These are phyloP conservation scores for Rhamnusium bicolor DNA, from an alignment of 2,888 invertebrate genomes.

Conservation along the genomic window DNA sequence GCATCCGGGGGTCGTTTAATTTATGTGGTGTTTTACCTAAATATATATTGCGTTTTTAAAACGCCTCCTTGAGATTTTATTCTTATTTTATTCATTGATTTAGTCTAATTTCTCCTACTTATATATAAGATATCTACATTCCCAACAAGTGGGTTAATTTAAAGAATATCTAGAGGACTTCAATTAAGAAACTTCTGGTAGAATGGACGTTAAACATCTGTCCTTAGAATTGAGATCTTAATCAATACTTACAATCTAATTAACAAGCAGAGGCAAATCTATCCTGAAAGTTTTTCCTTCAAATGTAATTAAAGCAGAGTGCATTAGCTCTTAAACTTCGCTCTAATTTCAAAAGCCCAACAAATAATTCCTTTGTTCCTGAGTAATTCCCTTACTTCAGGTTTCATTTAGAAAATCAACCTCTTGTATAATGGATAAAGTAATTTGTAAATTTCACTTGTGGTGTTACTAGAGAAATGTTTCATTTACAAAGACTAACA, in stretches of 20 bases:
- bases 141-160: background rate
- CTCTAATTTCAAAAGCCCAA: conserved; percentile 7
- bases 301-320: conserved; percentile 16
- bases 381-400: background rate
- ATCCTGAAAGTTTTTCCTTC: background rate
- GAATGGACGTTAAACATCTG: background rate
- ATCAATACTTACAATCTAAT: conserved; percentile 4
- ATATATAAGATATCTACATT: background rate
- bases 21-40: no score
- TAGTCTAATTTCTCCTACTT: no score
- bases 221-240: background rate
- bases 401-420: background rate
- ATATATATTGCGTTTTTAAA: no score
- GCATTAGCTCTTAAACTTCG: conserved; percentile 9
- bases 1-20: no score
- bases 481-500: background rate
- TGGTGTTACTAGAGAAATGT: background rate
- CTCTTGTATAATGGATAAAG: background rate
- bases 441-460: conserved; percentile 6
- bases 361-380: conserved; percentile 12
- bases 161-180: background rate
- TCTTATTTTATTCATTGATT: no score
- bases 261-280: conserved; percentile 2
- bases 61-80: no score
- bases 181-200: background rate